Conservation (phyloP, 1,140 invertebrate genomes). For the Papilio helenus region DNA sequence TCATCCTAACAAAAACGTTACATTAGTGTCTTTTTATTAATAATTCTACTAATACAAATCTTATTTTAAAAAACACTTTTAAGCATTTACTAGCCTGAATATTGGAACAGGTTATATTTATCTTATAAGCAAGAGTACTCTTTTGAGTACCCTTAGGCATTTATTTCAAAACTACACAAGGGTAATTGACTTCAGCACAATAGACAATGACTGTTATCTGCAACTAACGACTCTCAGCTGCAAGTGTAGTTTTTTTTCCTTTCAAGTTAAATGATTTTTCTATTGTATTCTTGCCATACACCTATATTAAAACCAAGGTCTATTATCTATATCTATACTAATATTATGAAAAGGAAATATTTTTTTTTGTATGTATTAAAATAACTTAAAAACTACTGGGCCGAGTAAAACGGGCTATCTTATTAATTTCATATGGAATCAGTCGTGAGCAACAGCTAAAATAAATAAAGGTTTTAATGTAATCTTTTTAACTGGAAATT, state of each 20-base stretch:
- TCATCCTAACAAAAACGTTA: too few species aligned
- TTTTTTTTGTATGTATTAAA: too few species aligned
- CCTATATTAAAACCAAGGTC: neutral
- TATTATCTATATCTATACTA: neutral
- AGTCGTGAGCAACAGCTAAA: too few species aligned
- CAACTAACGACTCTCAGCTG: constrained; percentile 46
- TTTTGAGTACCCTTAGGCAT: neutral
- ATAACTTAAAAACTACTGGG: too few species aligned
- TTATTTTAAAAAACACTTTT: neutral
- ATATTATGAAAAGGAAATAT: too few species aligned
- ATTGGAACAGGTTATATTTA: too few species aligned
- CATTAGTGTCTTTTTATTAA: too few species aligned
- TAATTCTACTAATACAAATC: too few species aligned
- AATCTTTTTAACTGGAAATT: too few species aligned
- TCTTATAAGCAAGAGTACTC: neutral
- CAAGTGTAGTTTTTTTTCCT: constrained; percentile 25
- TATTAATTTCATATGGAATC: too few species aligned
- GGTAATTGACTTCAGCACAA: constrained; percentile 38
- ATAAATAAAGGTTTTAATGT: neutral
- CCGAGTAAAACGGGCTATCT: too few species aligned
- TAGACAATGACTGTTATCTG: constrained; percentile 42
- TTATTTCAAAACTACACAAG: neutral
- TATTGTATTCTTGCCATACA: neutral
- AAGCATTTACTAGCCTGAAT: too few species aligned
- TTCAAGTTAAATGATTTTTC: neutral